Evolutionary conservation across 1,140 invertebrate species (phyloP), one percentile per base, ranked within the genome.

Genomic region (Sycobia sp.): DNA sequence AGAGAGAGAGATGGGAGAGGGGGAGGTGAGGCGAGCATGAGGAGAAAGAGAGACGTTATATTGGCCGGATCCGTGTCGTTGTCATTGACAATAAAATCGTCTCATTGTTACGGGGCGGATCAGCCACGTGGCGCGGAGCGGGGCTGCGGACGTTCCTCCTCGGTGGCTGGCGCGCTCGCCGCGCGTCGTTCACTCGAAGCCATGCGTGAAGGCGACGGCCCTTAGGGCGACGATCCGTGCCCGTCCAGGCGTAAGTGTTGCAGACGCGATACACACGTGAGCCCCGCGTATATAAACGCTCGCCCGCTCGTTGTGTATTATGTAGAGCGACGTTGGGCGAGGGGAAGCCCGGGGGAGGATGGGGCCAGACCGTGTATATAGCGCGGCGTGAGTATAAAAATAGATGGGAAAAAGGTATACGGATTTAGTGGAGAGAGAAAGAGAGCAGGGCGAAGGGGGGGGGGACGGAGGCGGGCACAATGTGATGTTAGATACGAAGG

Each of bases 71-170:
- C 36, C 25, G 36, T 27, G 53, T 41, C 66, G 59, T 61, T 71
- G 66, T 62, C 67, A 58, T 65, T 69, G 70, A 71, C 68, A 71
- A 71, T 72, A 66, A 66, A 67, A 66, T 66, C 64, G 59, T 65
- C 65, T 69, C 67, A 70, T 72, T 72, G 71, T 71, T 64, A 59
- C 44, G 61, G 55, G 41, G 46, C 63, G 69, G 66, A 57, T 65
- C 46, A 67, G 73, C 65, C 66, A 70, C 69, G 67, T 71, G 61
- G 32, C 38, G n/a, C 34, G 11, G n/a, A n/a, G n/a, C n/a, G n/a
- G 4, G 23, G 54, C 36, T 41, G 36, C 27, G 46, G 58, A 41
- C 36, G 47, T 32, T 51, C 32, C 46, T 36, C 22, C 57, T 50
- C 46, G 46, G 44, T 18, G 29, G 34, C 29, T 0, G 29, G 43